These are phyloP conservation scores for Acanthosepion pharaonis DNA, from an alignment of 2,888 invertebrate species.

Conservation along the genomic window DNA sequence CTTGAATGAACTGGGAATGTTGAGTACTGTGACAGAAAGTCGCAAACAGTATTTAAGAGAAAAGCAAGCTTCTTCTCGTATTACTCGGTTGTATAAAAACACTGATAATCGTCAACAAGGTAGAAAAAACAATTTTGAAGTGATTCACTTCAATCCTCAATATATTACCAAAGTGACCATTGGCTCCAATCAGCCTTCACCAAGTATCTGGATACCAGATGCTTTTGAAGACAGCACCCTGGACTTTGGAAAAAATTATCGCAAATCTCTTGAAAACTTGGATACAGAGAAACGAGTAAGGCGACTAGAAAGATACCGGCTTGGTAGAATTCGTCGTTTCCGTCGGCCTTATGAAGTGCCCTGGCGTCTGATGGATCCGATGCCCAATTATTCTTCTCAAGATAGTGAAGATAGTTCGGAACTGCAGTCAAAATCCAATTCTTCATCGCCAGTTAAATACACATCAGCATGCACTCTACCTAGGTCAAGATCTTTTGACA, in stretches of 20 bases:
- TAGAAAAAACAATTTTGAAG: slow-evolving; percentile 35
- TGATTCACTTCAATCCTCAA: slow-evolving; percentile 46
- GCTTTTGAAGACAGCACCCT: slow-evolving; percentile 24
- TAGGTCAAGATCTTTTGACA: slow-evolving; percentile 69
- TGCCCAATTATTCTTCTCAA: slow-evolving; percentile 60
- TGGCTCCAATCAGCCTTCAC: slow-evolving; percentile 36
- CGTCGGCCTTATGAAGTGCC: slow-evolving; percentile 69
- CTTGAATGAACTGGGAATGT: slow-evolving; percentile 71
- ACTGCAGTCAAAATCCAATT: slow-evolving; percentile 62
- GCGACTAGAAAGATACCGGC: slow-evolving; percentile 49
- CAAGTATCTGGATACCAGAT: slow-evolving; percentile 15
- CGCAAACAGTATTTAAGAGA: slow-evolving; percentile 66
- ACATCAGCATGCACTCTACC: slow-evolving; percentile 56
- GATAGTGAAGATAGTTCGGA: slow-evolving; percentile 53
- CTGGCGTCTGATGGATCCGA: slow-evolving; percentile 63
- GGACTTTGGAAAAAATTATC: slow-evolving; percentile 52
- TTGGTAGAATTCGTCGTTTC: slow-evolving; percentile 56
- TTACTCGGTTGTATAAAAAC: slow-evolving; percentile 47
- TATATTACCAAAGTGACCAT: slow-evolving; percentile 46
- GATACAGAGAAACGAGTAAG: slow-evolving; percentile 54
- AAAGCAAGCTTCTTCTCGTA: slow-evolving; percentile 48
- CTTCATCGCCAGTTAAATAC: slow-evolving; percentile 61
- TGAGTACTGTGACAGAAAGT: slow-evolving; percentile 69
- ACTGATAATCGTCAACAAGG: slow-evolving; percentile 44
- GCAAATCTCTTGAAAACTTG: slow-evolving; percentile 53